Evolutionary conservation across 2,888 invertebrate genomes (phyloP).

Genomic region (Drosophila phalerata): DNA sequence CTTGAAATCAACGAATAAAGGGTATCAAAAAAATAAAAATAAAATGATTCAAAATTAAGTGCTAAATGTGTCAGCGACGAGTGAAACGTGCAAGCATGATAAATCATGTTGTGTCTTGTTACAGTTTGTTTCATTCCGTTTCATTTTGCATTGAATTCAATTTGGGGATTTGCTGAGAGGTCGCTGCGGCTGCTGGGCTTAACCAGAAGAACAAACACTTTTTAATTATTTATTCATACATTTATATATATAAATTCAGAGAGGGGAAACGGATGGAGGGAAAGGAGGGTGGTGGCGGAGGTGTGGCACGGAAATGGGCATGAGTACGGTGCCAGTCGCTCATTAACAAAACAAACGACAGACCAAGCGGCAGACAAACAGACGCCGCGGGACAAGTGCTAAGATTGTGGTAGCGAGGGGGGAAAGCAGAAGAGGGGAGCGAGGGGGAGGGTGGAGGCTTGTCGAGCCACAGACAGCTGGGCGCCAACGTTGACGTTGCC

Average conservation of each 20-base stretch:
- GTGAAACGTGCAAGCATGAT: conserved; percentile 35
- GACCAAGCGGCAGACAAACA: conserved; percentile 53
- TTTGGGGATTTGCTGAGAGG: conserved; percentile 25
- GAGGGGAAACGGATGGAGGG: too few species aligned
- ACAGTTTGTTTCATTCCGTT: conserved; percentile 13
- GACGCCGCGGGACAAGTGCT: conserved; percentile 40
- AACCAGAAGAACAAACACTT: conserved; percentile 52
- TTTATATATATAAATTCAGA: background rate
- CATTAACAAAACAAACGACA: conserved; percentile 65
- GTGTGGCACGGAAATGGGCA: background rate
- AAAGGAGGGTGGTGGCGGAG: background rate
- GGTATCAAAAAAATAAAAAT: conserved; percentile 19
- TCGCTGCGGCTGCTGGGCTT: conserved; percentile 37
- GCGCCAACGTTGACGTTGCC: conserved; percentile 38
- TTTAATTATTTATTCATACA: conserved; percentile 60
- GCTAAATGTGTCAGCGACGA: conserved; percentile 55
- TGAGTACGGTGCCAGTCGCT: conserved; percentile 35
- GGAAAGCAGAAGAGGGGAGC: background rate
- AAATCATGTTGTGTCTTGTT: conserved; percentile 35
- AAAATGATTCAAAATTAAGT: conserved; percentile 52
- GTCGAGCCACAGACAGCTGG: conserved; percentile 50
- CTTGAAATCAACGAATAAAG: background rate
- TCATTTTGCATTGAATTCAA: conserved; percentile 34
- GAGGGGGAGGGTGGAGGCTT: conserved; percentile 1
- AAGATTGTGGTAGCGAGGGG: background rate